phyloP scores from a whole-genome alignment of 2,797 vertebrate genomes.

The Oryzias dopingdopingensis region DNA sequence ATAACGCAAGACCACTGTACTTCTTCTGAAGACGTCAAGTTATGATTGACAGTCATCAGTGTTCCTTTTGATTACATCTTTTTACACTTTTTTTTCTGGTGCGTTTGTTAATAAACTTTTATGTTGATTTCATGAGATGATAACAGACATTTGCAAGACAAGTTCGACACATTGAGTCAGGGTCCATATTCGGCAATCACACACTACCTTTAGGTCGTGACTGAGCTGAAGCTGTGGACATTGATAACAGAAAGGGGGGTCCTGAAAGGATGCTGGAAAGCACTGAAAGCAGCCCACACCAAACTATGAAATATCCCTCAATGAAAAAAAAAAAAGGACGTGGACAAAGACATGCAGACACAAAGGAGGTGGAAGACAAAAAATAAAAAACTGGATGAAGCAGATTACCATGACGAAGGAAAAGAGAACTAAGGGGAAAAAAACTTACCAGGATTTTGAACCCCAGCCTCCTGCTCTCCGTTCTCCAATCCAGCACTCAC shows the following conservation, averaged over 20 bases:
- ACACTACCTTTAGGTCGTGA: no score
- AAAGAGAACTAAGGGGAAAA: constrained; percentile 23
- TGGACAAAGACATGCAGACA: constrained; percentile 6
- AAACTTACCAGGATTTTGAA: constrained; percentile 81
- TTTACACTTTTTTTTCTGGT: no score
- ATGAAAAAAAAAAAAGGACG: neutral
- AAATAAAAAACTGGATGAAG: constrained; percentile 14
- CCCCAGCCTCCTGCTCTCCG: constrained; percentile 81
- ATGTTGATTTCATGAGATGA: no score
- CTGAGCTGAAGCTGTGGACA: no score
- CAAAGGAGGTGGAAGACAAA: constrained; percentile 10
- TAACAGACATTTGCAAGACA: no score
- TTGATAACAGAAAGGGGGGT: neutral
- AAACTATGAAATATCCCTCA: neutral
- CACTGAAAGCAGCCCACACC: constrained; percentile 22
- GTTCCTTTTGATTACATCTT: no score
- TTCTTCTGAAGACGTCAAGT: no score
- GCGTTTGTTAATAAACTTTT: no score
- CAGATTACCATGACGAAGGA: constrained; percentile 9
- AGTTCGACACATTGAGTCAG: no score
- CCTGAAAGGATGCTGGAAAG: constrained; percentile 14
- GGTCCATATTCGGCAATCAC: no score
- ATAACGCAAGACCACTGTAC: no score
- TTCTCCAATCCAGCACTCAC: constrained; percentile 80
- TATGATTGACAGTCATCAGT: no score